These are phyloP conservation scores for Pangasius larnaudii DNA, from an alignment of 2,797 vertebrate genomes.

Conservation along the genomic window DNA sequence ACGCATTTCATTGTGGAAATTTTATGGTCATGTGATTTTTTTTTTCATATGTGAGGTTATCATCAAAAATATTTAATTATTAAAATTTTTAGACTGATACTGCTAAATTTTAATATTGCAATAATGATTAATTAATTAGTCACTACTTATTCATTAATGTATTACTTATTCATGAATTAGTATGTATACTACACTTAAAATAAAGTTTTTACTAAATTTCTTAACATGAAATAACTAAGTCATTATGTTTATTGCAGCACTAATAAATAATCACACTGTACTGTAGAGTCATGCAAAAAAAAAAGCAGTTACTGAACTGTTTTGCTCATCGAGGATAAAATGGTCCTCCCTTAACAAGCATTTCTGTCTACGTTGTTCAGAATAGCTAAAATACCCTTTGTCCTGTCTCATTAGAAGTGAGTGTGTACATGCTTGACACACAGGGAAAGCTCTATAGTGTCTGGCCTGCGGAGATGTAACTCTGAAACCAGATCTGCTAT, in stretches of 20 bases:
- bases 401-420: slow-evolving; percentile 34
- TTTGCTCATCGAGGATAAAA: neutral
- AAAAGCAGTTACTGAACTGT: neutral
- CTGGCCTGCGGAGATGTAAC: slow-evolving; percentile 28
- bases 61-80: no score
- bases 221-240: neutral
- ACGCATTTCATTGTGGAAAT: neutral
- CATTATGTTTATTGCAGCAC: no score
- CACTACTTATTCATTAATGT: neutral
- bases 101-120: neutral
- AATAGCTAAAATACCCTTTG: slow-evolving; percentile 32
- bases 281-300: neutral
- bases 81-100: neutral
- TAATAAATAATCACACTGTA: neutral
- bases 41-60: no score
- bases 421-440: slow-evolving; percentile 21
- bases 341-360: neutral
- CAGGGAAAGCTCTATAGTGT: slow-evolving; percentile 19
- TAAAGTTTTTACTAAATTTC: neutral
- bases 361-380: neutral
- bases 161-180: neutral
- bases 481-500: slow-evolving; percentile 45
- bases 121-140: neutral
- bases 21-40: no score
- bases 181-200: neutral